Conservation (phyloP, 2,797 vertebrate species). For the Onychomys torridus region DNA sequence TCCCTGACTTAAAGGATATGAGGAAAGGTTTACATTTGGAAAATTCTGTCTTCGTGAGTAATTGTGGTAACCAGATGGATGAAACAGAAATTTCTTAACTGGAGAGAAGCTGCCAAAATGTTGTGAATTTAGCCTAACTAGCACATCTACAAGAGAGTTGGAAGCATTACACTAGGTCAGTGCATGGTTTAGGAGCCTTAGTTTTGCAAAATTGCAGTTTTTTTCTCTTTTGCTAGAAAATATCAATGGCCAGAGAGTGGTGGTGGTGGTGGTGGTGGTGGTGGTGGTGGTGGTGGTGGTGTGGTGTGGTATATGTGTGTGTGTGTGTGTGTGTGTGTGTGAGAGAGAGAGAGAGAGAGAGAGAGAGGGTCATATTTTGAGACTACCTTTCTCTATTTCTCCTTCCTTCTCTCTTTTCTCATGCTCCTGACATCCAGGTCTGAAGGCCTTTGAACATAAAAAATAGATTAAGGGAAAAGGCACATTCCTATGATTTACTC, state of each 20-base stretch:
- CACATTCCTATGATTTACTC: slow-evolving; percentile 57
- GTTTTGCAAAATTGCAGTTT: slow-evolving; percentile 73
- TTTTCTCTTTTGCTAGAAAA: slow-evolving; percentile 54
- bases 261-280: neutral
- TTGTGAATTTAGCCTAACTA: neutral
- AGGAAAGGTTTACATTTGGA: neutral
- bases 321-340: no score
- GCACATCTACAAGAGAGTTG: slow-evolving; percentile 37
- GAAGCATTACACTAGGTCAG: slow-evolving; percentile 80
- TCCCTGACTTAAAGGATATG: neutral
- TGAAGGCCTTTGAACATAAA: slow-evolving; percentile 54
- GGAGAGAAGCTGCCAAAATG: neutral
- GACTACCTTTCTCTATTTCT: neutral
- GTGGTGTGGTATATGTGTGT: no score
- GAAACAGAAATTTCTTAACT: neutral
- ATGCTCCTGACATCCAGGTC: neutral
- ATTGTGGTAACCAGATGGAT: neutral
- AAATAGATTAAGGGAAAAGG: slow-evolving; percentile 58
- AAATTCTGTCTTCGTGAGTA: neutral
- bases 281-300: no score
- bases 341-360: neutral
- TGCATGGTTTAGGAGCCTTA: slow-evolving; percentile 84
- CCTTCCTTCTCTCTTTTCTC: neutral
- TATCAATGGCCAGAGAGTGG: slow-evolving; percentile 73
- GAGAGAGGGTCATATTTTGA: slow-evolving; percentile 52